A percentile compares a stretch with the other conserved stretches of the same genome.
phyloP scores from a whole-genome alignment of 1,140 invertebrate genomes.

The Cydia pomonella region DNA sequence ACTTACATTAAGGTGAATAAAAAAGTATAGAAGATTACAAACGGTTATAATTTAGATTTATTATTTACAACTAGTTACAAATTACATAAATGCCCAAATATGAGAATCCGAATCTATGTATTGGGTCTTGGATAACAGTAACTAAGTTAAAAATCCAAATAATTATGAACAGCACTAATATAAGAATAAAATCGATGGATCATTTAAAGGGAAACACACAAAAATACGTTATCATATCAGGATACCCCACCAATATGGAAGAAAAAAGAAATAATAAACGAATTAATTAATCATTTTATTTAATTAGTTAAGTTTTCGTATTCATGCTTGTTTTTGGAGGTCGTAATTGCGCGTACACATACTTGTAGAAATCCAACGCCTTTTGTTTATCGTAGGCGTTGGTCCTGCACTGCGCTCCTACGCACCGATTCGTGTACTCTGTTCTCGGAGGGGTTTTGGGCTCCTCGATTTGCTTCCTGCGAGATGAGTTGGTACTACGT shows the following conservation, averaged over 20 bases:
- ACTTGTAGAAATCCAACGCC: slow-evolving; percentile 78
- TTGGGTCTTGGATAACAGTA: no score
- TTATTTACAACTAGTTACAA: no score
- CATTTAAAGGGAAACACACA: no score
- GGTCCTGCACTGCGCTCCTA: slow-evolving; percentile 60
- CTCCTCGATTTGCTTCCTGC: slow-evolving; percentile 45
- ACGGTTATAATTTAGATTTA: no score
- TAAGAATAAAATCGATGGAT: no score
- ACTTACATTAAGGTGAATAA: background rate
- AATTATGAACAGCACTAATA: no score
- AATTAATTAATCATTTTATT: background rate
- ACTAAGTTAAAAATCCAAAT: no score
- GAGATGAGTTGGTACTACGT: slow-evolving; percentile 57
- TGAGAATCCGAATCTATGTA: no score
- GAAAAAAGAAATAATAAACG: slow-evolving; percentile 40
- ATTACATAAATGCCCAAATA: no score
- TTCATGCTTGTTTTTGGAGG: slow-evolving; percentile 57
- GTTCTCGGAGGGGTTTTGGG: slow-evolving; percentile 49
- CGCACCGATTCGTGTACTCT: slow-evolving; percentile 59
- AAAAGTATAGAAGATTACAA: slow-evolving; percentile 35
- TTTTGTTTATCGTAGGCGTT: slow-evolving; percentile 69
- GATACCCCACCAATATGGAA: background rate
- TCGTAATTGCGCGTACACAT: slow-evolving; percentile 70
- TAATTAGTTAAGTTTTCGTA: slow-evolving; percentile 47
- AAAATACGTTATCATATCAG: no score